phyloP scores from a whole-genome alignment of 2,113 vertebrate species.

The Brachirus orientalis region DNA sequence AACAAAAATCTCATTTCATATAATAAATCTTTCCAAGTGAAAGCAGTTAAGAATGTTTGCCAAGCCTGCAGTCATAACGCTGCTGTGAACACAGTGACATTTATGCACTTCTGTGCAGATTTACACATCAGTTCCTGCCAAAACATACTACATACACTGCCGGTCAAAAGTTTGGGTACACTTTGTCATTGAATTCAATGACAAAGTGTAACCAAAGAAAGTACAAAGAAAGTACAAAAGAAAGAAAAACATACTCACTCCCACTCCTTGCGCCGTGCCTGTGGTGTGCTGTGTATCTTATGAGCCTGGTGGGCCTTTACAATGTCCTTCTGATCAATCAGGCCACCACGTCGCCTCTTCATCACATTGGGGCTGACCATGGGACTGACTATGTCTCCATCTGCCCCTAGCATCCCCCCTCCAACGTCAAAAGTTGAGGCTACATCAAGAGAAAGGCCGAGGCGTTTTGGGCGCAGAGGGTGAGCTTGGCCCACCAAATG shows the following conservation, averaged over 20 bases:
- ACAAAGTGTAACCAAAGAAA: too few relatives aligned
- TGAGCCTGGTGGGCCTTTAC: slow-evolving; percentile 95
- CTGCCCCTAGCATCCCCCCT: slow-evolving; percentile 62
- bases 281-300: slow-evolving; percentile 98
- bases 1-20: too few relatives aligned
- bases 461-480: slow-evolving; percentile 58
- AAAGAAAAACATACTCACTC: slow-evolving; percentile 93
- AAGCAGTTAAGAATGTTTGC: too few relatives aligned
- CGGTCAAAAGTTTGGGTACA: too few relatives aligned
- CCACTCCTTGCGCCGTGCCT: slow-evolving; percentile 96
- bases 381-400: slow-evolving; percentile 86
- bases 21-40: too few relatives aligned
- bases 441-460: slow-evolving; percentile 78
- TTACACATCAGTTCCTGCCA: too few relatives aligned
- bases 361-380: slow-evolving; percentile 85
- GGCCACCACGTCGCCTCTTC: slow-evolving; percentile 90
- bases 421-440: slow-evolving; percentile 67
- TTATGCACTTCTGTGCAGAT: too few relatives aligned
- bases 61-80: too few relatives aligned
- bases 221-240: background rate
- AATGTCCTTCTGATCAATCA: slow-evolving; percentile 96
- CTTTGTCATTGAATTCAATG: too few relatives aligned
- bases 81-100: too few relatives aligned
- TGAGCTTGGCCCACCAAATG: slow-evolving; percentile 51
- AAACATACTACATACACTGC: too few relatives aligned